These are phyloP conservation scores for Scartelaos histophorus DNA, from an alignment of 2,113 vertebrate species.

Conservation along the genomic window DNA sequence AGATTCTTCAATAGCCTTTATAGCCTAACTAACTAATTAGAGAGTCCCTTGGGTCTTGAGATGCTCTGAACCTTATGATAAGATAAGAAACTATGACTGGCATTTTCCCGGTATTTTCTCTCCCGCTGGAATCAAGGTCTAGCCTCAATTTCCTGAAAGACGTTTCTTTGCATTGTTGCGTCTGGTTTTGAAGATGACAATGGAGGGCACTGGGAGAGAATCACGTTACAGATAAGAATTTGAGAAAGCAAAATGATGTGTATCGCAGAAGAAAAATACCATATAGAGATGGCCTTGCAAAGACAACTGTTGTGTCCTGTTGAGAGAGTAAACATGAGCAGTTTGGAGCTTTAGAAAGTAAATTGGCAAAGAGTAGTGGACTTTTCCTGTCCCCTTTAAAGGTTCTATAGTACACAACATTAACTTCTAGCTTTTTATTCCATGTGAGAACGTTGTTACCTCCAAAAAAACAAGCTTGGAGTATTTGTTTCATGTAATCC, in stretches of 20 bases:
- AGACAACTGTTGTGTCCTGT: background rate
- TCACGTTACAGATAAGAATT: constrained; percentile 32
- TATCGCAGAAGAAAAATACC: constrained; percentile 8
- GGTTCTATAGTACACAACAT: background rate
- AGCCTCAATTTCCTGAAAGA: constrained; percentile 10
- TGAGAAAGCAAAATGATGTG: constrained; percentile 19
- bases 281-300: constrained; percentile 21
- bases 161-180: constrained; percentile 31
- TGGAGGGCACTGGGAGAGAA: constrained; percentile 15
- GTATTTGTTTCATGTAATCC: no score
- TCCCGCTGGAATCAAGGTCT: constrained; percentile 25
- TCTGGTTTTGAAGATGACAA: constrained; percentile 23
- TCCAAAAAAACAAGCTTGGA: no score
- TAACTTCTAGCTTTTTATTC: no score
- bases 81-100: constrained; percentile 7
- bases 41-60: constrained; percentile 11
- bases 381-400: no score
- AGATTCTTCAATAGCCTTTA: constrained; percentile 27
- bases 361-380: background rate
- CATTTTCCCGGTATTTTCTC: background rate
- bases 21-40: background rate
- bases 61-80: background rate
- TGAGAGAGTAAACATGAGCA: background rate
- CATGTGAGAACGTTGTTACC: no score
- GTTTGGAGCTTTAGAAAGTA: background rate